A percentile compares a stretch with the other conserved stretches of the same genome.
Evolutionary conservation across 1,140 invertebrate genomes (phyloP).

Genomic region (Heliconius melpomene): DNA sequence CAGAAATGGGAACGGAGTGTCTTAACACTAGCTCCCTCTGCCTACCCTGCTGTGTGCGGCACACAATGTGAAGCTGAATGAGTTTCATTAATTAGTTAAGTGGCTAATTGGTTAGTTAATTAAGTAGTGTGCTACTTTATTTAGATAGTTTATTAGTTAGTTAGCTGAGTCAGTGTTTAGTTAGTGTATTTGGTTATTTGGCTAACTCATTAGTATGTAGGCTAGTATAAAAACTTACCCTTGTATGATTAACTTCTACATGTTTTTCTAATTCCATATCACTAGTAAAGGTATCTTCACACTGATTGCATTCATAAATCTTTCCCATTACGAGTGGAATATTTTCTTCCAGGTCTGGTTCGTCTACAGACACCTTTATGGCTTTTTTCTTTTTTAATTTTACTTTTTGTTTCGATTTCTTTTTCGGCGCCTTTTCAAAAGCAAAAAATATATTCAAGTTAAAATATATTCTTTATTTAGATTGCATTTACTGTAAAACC

Average conservation of each 20-base stretch:
- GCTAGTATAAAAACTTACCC: not conserved
- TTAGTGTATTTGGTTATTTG: no score
- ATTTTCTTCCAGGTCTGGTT: constrained; percentile 17
- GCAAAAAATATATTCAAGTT: not conserved
- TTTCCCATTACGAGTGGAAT: not conserved
- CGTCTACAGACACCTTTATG: not conserved
- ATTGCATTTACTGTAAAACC: no score
- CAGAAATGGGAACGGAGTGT: no score
- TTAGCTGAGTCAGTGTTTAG: no score
- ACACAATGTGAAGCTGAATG: no score
- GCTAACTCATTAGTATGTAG: not conserved
- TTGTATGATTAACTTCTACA: constrained; percentile 13
- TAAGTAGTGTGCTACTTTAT: no score
- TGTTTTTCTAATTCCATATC: constrained; percentile 28
- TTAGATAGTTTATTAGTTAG: no score
- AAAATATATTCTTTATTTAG: no score
- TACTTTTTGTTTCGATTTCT: constrained; percentile 40
- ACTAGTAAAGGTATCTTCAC: constrained; percentile 14
- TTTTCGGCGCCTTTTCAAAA: constrained; percentile 22
- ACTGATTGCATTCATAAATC: constrained; percentile 20
- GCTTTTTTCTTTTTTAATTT: constrained; percentile 44
- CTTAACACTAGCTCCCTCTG: no score
- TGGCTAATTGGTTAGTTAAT: no score
- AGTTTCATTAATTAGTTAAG: no score
- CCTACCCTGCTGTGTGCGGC: no score